Evolutionary conservation across 2,888 invertebrate genomes (phyloP).

Genomic region (Aquatica leii): DNA sequence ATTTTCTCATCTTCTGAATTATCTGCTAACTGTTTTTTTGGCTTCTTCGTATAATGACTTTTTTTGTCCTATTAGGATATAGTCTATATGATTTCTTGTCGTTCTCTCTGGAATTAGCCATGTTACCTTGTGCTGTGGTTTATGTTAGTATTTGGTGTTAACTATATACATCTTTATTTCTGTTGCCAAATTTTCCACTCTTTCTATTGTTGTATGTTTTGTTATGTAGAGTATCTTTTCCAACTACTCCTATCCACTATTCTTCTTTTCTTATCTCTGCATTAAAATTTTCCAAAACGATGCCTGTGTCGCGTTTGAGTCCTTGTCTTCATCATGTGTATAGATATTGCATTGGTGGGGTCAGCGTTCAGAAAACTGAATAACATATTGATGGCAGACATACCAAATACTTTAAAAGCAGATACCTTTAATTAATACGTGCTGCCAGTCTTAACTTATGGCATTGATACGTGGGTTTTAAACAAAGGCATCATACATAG

Average conservation of each 20-base stretch:
- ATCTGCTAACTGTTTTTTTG: conserved; percentile 4
- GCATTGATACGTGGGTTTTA: too few relatives aligned
- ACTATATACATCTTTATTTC: neutral
- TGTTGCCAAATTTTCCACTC: conserved; percentile 1
- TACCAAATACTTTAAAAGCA: too few relatives aligned
- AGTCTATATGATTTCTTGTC: conserved; percentile 6
- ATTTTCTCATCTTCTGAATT: conserved; percentile 11
- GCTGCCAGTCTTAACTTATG: too few relatives aligned
- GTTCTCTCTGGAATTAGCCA: conserved; percentile 12
- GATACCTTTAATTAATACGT: too few relatives aligned
- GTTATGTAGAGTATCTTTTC: conserved; percentile 1
- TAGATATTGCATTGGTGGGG: too few relatives aligned
- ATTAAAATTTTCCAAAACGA: neutral
- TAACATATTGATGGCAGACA: too few relatives aligned
- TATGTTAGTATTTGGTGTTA: conserved; percentile 4
- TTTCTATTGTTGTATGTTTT: neutral
- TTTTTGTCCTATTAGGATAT: conserved; percentile 3
- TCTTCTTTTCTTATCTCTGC: neutral
- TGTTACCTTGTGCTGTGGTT: conserved; percentile 7
- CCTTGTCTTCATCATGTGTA: too few relatives aligned
- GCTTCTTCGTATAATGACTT: conserved; percentile 10
- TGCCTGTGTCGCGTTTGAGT: neutral
- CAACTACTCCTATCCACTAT: neutral
- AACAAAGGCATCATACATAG: too few relatives aligned
- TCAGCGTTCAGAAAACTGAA: too few relatives aligned